Conservation (phyloP, 2,888 invertebrate species). For the Anticlea derivata region DNA sequence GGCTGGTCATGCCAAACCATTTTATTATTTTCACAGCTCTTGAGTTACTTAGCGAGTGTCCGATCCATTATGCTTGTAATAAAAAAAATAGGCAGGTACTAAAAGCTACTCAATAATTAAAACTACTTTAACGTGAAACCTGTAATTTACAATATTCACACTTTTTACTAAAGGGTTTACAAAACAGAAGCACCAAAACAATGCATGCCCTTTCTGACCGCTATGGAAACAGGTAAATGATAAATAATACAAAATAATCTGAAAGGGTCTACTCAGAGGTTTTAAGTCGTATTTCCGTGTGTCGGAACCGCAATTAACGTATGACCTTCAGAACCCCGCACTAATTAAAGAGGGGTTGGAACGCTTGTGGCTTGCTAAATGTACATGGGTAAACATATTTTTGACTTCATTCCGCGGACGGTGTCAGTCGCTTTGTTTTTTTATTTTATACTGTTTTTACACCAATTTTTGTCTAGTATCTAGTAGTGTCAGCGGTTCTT, state of each 20-base stretch:
- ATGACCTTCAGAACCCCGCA: conserved; percentile 50
- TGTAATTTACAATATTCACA: conserved; percentile 2
- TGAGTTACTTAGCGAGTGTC: too few species aligned
- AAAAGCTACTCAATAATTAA: too few species aligned
- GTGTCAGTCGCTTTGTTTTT: conserved; percentile 3
- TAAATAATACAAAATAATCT: conserved; percentile 61
- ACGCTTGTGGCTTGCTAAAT: conserved; percentile 38
- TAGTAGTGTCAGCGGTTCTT: too few species aligned
- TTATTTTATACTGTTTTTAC: too few species aligned
- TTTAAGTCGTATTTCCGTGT: conserved; percentile 57
- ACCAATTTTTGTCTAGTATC: too few species aligned
- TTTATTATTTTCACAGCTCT: too few species aligned
- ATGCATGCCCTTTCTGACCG: conserved; percentile 15
- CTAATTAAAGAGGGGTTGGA: conserved; percentile 54
- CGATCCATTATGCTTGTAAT: too few species aligned
- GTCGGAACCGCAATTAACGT: conserved; percentile 63
- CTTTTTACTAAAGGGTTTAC: conserved; percentile 3
- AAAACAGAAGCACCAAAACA: conserved; percentile 12
- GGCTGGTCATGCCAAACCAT: too few species aligned
- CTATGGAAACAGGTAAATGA: conserved; percentile 45
- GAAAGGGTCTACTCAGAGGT: conserved; percentile 51
- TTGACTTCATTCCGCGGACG: conserved; percentile 29
- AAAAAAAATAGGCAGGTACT: too few species aligned
- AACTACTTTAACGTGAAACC: neutral
- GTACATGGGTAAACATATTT: conserved; percentile 36